Percentiles rank a stretch among this genome's conserved stretches.
Evolutionary conservation across 1,140 invertebrate genomes (phyloP).

Genomic region (Mycetomoellerius zeteki): DNA sequence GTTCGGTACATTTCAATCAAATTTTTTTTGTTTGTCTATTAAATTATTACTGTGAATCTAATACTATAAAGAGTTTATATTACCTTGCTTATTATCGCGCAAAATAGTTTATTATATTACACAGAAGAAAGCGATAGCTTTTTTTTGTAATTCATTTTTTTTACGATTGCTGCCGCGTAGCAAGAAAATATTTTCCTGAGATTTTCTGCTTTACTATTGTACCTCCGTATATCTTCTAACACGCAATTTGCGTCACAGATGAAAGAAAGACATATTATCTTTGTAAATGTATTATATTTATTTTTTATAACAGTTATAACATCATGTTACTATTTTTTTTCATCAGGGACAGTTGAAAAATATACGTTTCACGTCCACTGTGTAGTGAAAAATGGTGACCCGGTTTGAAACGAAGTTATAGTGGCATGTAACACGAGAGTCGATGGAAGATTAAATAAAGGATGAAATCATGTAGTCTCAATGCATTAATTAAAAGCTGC

Average conservation of each 20-base stretch:
- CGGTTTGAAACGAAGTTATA: conserved; percentile 34
- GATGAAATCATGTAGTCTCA: conserved; percentile 2
- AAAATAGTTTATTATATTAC: too few species aligned
- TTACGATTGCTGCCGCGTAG: neutral
- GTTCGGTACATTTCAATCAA: too few species aligned
- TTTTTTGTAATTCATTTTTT: conserved; percentile 25
- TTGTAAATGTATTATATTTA: neutral
- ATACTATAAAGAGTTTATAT: neutral
- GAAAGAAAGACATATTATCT: neutral
- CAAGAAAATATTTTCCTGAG: neutral
- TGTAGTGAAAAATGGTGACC: conserved; percentile 7
- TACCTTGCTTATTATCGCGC: too few species aligned
- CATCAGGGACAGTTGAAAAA: neutral
- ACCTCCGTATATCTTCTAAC: neutral
- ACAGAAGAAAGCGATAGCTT: neutral
- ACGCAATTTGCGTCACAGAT: neutral
- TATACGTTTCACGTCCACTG: neutral
- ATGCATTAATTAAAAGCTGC: conserved; percentile 17
- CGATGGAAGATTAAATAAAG: neutral
- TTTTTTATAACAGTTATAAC: neutral
- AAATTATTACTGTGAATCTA: neutral
- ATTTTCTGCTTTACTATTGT: neutral
- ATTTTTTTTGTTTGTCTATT: neutral
- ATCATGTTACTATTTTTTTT: neutral
- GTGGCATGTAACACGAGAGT: neutral